A percentile compares a stretch with the other conserved stretches of the same genome.
Evolutionary conservation across 2,888 invertebrate species (phyloP).

Genomic region (Pinctada fucata): DNA sequence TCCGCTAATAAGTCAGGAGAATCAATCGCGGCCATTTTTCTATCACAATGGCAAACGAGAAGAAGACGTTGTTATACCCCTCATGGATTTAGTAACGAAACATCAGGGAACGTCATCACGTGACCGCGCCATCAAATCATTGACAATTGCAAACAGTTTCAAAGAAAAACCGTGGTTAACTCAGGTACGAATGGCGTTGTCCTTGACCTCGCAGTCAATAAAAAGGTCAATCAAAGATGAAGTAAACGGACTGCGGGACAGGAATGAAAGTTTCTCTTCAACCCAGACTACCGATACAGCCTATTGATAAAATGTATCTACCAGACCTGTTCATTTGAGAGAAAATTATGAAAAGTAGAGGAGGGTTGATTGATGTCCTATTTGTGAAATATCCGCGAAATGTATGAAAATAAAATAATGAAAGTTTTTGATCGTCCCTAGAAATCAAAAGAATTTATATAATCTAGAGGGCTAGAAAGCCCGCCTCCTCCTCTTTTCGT

Average conservation of each 20-base stretch:
- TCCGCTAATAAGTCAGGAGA: conserved; percentile 67
- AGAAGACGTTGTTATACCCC: conserved; percentile 62
- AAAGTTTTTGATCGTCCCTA: too few relatives aligned
- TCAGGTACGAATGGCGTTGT: conserved; percentile 74
- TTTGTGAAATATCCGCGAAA: too few relatives aligned
- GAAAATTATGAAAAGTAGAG: too few relatives aligned
- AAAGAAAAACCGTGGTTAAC: conserved; percentile 75
- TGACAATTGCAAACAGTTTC: conserved; percentile 74
- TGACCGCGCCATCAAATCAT: conserved; percentile 74
- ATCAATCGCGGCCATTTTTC: conserved; percentile 69
- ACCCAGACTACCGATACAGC: too few relatives aligned
- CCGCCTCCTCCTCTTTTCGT: too few relatives aligned
- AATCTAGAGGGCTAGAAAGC: too few relatives aligned
- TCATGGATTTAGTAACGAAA: conserved; percentile 65
- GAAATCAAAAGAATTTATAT: too few relatives aligned
- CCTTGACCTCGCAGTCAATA: conserved; percentile 68
- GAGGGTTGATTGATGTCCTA: too few relatives aligned
- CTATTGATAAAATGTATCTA: too few relatives aligned
- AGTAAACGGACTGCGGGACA: not conserved
- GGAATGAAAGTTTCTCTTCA: not conserved
- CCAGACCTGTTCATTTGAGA: too few relatives aligned
- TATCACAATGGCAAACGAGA: conserved; percentile 66
- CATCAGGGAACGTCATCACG: conserved; percentile 69
- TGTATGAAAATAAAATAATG: too few relatives aligned
- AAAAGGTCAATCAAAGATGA: conserved; percentile 55